Evolutionary conservation across 2,797 vertebrate species (phyloP), one percentile per base, ranked within the genome.

Genomic region (Clarias laeviceps): DNA sequence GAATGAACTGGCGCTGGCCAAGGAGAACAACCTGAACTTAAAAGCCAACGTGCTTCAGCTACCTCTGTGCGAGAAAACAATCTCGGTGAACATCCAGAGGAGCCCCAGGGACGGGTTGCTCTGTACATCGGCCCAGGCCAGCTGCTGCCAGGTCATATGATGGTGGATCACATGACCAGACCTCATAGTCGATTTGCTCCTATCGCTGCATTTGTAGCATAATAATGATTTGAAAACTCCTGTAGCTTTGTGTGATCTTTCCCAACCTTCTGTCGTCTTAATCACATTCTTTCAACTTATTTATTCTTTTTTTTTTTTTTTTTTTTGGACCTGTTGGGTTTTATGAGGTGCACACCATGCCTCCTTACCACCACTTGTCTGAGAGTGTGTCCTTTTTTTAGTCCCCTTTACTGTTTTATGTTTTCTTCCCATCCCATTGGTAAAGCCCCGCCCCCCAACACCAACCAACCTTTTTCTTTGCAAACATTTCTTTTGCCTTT

Each of bases 61-160:
- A 96, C 98, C 98, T 97, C 98, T 99, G 91, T 99, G 97, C 74
- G 98, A 99, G 94, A 99, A 98, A 95, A 99, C 96, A 83, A 97
- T 99, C 95, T 98, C 97, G 80, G 97, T 99, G 90, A 99, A 99
- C 94, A 99, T 99, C 94, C 97, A 97, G 94, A 97, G 95, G 89
- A 89, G 93, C 93, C 94, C 97, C 54, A 95, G 97, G 91, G 98
- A 98, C 50, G 96, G 96, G 81, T 96, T 98, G 90, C 96, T 99
- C 87, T 99, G 97, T 88, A 95, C 95, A 90, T 94, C 97, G 61
- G 94, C 95, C 91, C 97, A 96, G 24, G 96, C 97, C 93, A 98
- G 95, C 94, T 99, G 98, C 94, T 99, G 98, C 94, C 97, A 99
- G 57, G 98, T 99, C 93, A 97, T 99, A 92, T 99, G 95, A 97